Percentiles rank a stretch among this genome's conserved stretches.
Evolutionary conservation across 2,797 vertebrate genomes (phyloP).

Genomic region (Cryptoprocta ferox): DNA sequence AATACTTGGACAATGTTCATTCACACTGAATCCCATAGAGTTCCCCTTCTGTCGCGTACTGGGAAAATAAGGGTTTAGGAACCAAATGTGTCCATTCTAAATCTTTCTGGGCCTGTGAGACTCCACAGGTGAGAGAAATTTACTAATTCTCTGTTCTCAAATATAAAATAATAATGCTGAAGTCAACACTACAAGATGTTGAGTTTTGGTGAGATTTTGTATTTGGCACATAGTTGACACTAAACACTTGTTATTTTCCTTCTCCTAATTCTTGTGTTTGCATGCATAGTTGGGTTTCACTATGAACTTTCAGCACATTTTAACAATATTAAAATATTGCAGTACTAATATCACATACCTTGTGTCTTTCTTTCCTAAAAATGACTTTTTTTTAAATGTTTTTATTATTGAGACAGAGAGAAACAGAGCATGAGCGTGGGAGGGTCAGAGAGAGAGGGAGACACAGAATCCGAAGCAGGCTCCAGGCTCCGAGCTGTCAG

Average conservation of each 20-base stretch:
- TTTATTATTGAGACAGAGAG: no score
- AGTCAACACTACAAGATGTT: not conserved
- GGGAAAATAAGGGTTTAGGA: not conserved
- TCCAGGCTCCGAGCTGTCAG: no score
- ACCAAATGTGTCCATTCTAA: not conserved
- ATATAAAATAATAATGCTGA: not conserved
- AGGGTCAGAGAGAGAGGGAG: no score
- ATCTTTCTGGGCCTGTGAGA: not conserved
- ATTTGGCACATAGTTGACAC: not conserved
- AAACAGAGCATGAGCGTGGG: no score
- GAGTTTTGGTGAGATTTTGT: not conserved
- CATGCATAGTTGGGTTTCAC: not conserved
- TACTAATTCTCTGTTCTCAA: not conserved
- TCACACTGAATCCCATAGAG: not conserved
- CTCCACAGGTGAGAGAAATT: not conserved
- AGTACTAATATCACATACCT: not conserved
- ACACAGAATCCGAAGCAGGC: no score
- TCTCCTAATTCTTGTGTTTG: not conserved
- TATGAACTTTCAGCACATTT: constrained; percentile 9
- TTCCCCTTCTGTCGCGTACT: not conserved
- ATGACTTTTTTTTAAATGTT: no score
- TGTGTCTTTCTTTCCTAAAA: not conserved
- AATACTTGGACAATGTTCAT: not conserved
- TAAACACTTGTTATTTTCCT: not conserved
- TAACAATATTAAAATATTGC: not conserved